Conservation (phyloP, 2,888 invertebrate species). For the Tuberolachnus salignus region DNA sequence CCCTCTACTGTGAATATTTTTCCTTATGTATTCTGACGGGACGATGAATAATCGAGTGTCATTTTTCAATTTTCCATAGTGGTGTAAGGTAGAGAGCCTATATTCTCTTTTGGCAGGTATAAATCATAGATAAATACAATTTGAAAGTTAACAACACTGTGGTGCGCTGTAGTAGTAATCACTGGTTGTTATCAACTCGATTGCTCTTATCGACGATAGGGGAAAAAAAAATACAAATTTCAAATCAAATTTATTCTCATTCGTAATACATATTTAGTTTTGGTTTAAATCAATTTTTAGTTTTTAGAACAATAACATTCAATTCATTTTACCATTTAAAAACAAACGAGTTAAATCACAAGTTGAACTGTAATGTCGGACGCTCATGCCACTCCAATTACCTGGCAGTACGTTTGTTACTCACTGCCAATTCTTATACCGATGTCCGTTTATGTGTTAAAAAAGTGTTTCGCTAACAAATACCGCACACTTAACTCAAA, state of each 20-base stretch:
- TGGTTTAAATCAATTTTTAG: neutral
- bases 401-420: slow-evolving; percentile 43
- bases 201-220: slow-evolving; percentile 16
- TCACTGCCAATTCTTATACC: slow-evolving; percentile 48
- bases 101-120: too few relatives aligned
- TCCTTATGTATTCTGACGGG: too few relatives aligned
- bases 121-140: too few relatives aligned
- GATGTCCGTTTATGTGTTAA: slow-evolving; percentile 33
- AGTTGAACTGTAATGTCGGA: slow-evolving; percentile 35
- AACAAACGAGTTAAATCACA: slow-evolving; percentile 15
- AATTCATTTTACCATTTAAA: neutral
- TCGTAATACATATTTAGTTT: neutral
- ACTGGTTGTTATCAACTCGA: slow-evolving; percentile 39
- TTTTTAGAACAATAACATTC: neutral
- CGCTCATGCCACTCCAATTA: slow-evolving; percentile 27
- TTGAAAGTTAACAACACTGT: slow-evolving; percentile 3
- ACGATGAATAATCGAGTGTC: too few relatives aligned
- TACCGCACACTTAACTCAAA: slow-evolving; percentile 41
- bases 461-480: slow-evolving; percentile 48
- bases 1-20: too few relatives aligned
- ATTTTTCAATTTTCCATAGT: too few relatives aligned
- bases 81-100: too few relatives aligned
- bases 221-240: slow-evolving; percentile 14
- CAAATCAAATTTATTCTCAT: slow-evolving; percentile 14
- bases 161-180: slow-evolving; percentile 2